These are phyloP conservation scores for Antrozous pallidus DNA, from an alignment of 2,797 vertebrate genomes.

Conservation along the genomic window DNA sequence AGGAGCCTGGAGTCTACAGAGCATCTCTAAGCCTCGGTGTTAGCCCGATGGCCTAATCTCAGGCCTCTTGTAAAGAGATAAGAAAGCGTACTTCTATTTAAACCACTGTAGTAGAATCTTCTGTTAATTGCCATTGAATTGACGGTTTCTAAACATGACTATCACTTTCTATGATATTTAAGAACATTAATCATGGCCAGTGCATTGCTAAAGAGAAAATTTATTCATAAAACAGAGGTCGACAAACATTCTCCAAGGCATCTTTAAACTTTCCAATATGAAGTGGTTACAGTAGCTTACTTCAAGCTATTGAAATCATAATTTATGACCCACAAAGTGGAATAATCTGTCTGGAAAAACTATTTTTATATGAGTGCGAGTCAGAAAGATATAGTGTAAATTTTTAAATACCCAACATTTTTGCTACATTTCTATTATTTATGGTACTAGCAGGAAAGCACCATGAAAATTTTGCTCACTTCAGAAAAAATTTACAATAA, in stretches of 20 bases:
- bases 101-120: not conserved
- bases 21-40: not conserved
- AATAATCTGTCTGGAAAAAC: not conserved
- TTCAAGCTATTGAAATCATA: not conserved
- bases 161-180: not conserved
- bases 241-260: not conserved
- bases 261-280: not conserved
- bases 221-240: not conserved
- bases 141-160: not conserved
- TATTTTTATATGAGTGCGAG: not conserved
- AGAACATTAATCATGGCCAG: not conserved
- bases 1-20: not conserved
- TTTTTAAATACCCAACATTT: not conserved
- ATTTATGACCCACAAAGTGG: not conserved
- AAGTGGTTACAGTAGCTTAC: not conserved
- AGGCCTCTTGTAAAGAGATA: not conserved
- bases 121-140: not conserved
- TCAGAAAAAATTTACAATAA: not conserved
- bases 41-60: not conserved
- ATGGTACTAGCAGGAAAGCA: not conserved
- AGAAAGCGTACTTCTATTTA: not conserved
- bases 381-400: not conserved
- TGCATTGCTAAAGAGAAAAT: not conserved
- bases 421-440: not conserved
- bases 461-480: not conserved